Evolutionary conservation across 2,888 invertebrate genomes (phyloP), one percentile per base, ranked within the genome.

Genomic region (Troides helena): DNA sequence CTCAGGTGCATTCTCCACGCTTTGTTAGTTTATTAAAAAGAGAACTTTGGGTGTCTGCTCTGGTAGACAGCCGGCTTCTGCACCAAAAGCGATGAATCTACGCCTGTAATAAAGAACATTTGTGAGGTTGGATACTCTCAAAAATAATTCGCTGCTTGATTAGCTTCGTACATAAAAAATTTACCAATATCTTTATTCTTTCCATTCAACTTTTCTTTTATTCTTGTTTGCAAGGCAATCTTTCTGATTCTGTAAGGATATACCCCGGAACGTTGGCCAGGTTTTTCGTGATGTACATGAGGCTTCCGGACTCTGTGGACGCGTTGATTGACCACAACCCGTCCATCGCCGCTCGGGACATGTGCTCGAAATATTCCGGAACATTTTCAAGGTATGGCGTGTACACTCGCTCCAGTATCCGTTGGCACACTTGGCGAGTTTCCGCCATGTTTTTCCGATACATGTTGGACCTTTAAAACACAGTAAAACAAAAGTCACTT

Each of bases 301-400:
- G 94, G 3, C 83, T 81, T 0, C 82, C 81, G 0, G 76, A 67
- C 62, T 94, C 90, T 10, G 95, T 87, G 0, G 96, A 85, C 58
- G 95, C 95, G 81, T 95, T 94, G 57, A 95, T 86, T 3, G 93
- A 93, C 95, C 95, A 95, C 80, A 97, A 85, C 0, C 96, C 96
- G 63, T 95, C 89, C 6, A 95, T 78, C 62, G 96, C 80, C 1
- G 94, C 90, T 5, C 74, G 80, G 0, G 94, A 87, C 95, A 96
- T 95, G 68, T 89, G 77, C 8, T 93, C 80, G 79, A 95, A 96
- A 25, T 94, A 88, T 23, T 93, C 79, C 0, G 89, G 88, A 7
- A 92, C 90, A 25, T 87, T 82, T 21, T 87, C 85, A 43, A 95
- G 78, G 10, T 88, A 85, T 0, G 95, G 95, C n/a, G 86, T 83